Evolutionary conservation across 2,888 invertebrate genomes (phyloP), one percentile per base, ranked within the genome.

Genomic region (Thymelicus sylvestris): DNA sequence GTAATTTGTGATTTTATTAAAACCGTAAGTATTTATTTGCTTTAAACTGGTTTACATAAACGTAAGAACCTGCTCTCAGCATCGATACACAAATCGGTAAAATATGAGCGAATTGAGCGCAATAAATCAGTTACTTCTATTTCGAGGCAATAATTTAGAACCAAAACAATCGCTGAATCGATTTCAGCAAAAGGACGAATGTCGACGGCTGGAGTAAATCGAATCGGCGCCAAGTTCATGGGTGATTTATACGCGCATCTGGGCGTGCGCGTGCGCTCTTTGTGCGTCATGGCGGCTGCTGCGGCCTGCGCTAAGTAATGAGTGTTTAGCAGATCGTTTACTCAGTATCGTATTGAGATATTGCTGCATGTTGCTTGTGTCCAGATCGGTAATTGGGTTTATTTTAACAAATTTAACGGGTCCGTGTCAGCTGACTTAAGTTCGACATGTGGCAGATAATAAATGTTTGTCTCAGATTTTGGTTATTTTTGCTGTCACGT

Each of bases 211-310:
- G 67, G 73, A 74, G 74, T 76, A 74, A 74, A 76, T 79, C 78
- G 78, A 76, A 78, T 79, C 79, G 79, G 80, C 83, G 85, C 85
- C 86, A 87, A 85, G 86, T 85, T 85, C 80, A 80, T 77, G 78
- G 80, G 79, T 86, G 86, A 90, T 89, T 88, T 86, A 90, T 86
- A 76, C 73, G 76, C 72, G 73, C 86, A 83, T 84, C 77, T 84
- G 85, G 74, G 75, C 73, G 74, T 72, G 74, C 73, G 69, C 71
- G 81, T 44, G 44, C 44, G 12, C 85, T 81, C 86, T 85, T 86
- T 86, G 82, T 88, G 86, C 81, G 85, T 87, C 87, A 87, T 74
- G 68, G 10, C 50, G n/a, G 31, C 55, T 10, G 6, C 24, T 72
- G 76, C 74, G 75, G n/a, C 59, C 73, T 74, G 77, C 79, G 77